Base-by-base conservation (phyloP, 1,140 invertebrate species). In the Papilio glaucus region DNA sequence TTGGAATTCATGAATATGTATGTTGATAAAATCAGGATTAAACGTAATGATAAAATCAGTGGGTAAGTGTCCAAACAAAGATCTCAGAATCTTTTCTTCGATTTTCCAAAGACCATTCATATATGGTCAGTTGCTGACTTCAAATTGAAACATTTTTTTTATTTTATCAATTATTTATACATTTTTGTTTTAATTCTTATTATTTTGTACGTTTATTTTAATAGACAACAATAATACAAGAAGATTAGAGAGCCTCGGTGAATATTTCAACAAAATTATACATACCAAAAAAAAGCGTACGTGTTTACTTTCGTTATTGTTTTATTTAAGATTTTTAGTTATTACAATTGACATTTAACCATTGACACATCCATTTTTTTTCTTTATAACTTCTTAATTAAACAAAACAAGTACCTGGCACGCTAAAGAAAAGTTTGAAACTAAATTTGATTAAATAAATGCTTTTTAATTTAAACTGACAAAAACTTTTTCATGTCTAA, bases 241-340 rank as follows among this genome's bases (percentile, higher is more conserved):
- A 60, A 57, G 49, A 57, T 24, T 81, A 3, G 82, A 86, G 75
- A 79, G 72, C 26, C 69, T 86, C 15, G 63, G 69, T 1, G 78
- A 86, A 72, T 84, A 85, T 76, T 86, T 86, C 71, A 77, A 82
- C 26, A 84, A 81, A 10, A 79, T 85, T 41, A 73, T 85, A 3
- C 9, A 57, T 57, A 12, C 12, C 49, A 57, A 24, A 12, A 12
- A 57, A 57, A 57, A 57, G 21, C 49, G 49, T 57, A 57, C 9
- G 49, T 57, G 10, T 53, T 24, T 3, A 12, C 8, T 12, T 21
- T 57, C 24, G 24, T 4, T 24, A 26, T 18, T 7, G 4, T 42
- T n/a, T 45, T 45, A 7, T 45, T 45, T 18, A 18, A 18, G 42
- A 13, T 42, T 42, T 42, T 42, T 42, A 42, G 29, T 33, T 33